A percentile compares a stretch with the other conserved stretches of the same genome.
Evolutionary conservation across 35 echinoderm and acorn worm species (phyloP).

Genomic region (Hemicentrotus pulcherrimus): DNA sequence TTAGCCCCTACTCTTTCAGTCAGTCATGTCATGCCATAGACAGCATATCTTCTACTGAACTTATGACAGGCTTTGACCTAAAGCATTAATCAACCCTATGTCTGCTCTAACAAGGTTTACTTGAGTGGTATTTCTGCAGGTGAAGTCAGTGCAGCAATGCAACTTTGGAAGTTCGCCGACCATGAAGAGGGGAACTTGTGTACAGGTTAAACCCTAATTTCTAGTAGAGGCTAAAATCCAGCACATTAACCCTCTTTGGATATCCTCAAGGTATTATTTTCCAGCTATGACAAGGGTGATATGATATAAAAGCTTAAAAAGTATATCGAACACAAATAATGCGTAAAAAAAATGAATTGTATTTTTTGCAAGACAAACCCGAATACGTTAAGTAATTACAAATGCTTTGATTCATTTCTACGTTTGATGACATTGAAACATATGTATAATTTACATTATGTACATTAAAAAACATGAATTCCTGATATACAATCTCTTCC

Average conservation of each 20-base stretch:
- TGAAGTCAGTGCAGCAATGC: not conserved
- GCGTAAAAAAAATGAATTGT: too few species aligned
- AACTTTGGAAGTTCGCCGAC: not conserved
- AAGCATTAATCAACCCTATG: not conserved
- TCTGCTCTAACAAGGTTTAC: not conserved
- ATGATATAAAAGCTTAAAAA: too few species aligned
- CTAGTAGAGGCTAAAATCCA: not conserved
- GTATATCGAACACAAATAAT: too few species aligned
- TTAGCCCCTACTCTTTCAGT: not conserved
- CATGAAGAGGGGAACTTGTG: not conserved
- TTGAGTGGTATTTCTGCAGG: not conserved
- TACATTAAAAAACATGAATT: not conserved
- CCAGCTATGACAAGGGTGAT: too few species aligned
- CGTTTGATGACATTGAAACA: not conserved
- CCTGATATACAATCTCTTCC: not conserved
- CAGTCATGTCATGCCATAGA: not conserved
- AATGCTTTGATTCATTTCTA: not conserved
- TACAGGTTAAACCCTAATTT: not conserved
- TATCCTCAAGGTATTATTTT: not conserved
- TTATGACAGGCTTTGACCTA: too few species aligned
- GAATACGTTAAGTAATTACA: not conserved
- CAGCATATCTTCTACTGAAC: not conserved
- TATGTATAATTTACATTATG: not conserved
- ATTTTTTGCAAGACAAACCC: not conserved
- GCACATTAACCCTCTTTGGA: not conserved